Evolutionary conservation across 2,113 vertebrate species (phyloP), one percentile per base, ranked within the genome.

Genomic region (Pluvialis apricaria): DNA sequence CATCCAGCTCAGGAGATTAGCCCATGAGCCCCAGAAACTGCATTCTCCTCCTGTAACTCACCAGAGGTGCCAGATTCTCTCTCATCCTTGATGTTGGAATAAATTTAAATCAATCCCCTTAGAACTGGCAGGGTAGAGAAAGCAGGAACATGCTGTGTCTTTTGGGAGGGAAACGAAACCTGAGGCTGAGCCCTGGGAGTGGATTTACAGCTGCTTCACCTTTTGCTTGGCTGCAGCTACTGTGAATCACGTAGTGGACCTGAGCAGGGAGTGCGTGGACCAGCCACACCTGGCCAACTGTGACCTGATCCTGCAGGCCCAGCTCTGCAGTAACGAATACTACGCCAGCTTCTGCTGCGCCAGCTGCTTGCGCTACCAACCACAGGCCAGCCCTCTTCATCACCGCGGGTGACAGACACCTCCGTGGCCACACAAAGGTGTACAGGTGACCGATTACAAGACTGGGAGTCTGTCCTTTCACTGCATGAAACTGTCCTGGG

Each of bases 301-400:
- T 57, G 97, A 98, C 29, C 97, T 99, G 95, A 99, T 99, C 38
- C 97, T 99, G 58, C 98, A 98, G 92, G 99, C 99, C 77, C 99
- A 98, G 42, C 98, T 99, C 49, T 99, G 99, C 96, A 82, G 96
- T 66, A 99, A 99, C 9, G 97, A 98, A 5, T 99, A 99, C 90
- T 99, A 99, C 86, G 98, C 98, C 95, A 99, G 99, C 87, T 99
- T 99, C 98, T 99, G 99, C 98, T 99, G 99, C 0, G 98, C 99
- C 86, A 99, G 99, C 98, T 99, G 99, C 6, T 95, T 98, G 84
- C 97, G 95, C 24, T 94, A 98, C 28, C 96, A 51, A 11, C 82
- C 86, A 0, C 96, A 45, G 2, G 77, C 79, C 54, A 95, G 73
- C 58, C 79, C 94, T 7, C 20, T 57, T 5, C 95, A 8, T 45